A percentile compares a stretch with the other conserved stretches of the same genome.
Conservation (phyloP, 2,888 invertebrate species). For the Spodoptera picta region DNA sequence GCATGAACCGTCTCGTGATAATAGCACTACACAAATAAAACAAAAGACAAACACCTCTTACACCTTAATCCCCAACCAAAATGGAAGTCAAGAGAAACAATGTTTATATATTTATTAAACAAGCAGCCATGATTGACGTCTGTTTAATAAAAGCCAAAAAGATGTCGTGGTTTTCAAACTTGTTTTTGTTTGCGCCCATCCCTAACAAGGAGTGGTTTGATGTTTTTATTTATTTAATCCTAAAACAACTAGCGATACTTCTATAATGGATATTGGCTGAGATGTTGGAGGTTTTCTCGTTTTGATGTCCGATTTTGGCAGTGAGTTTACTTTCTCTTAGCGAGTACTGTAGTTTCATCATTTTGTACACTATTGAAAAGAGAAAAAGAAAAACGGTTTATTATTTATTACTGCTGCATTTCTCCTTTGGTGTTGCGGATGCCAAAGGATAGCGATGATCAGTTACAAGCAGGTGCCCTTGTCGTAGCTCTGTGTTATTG, state of each 20-base stretch:
- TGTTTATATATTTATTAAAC: slow-evolving; percentile 80
- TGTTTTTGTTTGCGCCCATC: slow-evolving; percentile 62
- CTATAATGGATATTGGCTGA: slow-evolving; percentile 33
- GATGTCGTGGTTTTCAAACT: slow-evolving; percentile 57
- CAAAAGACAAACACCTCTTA: slow-evolving; percentile 16
- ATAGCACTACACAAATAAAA: too few relatives aligned
- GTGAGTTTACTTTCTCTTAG: too few relatives aligned
- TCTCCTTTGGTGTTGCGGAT: too few relatives aligned
- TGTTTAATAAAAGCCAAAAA: slow-evolving; percentile 73
- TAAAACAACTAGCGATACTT: slow-evolving; percentile 44
- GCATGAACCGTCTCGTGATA: too few relatives aligned
- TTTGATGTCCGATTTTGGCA: neutral
- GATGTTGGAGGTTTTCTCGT: slow-evolving; percentile 28
- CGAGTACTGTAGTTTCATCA: too few relatives aligned
- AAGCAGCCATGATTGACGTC: slow-evolving; percentile 77
- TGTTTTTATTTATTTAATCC: slow-evolving; percentile 57
- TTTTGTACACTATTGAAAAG: too few relatives aligned
- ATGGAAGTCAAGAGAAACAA: slow-evolving; percentile 71
- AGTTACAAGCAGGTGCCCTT: too few relatives aligned
- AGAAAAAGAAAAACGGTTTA: too few relatives aligned
- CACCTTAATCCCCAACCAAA: slow-evolving; percentile 51
- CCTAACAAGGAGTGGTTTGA: slow-evolving; percentile 32
- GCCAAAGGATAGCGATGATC: too few relatives aligned
- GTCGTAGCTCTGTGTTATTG: too few relatives aligned
- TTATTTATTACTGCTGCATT: too few relatives aligned